A percentile compares a stretch with the other conserved stretches of the same genome.
Conservation (phyloP, 2,113 vertebrate genomes). For the Oenanthe melanoleuca region DNA sequence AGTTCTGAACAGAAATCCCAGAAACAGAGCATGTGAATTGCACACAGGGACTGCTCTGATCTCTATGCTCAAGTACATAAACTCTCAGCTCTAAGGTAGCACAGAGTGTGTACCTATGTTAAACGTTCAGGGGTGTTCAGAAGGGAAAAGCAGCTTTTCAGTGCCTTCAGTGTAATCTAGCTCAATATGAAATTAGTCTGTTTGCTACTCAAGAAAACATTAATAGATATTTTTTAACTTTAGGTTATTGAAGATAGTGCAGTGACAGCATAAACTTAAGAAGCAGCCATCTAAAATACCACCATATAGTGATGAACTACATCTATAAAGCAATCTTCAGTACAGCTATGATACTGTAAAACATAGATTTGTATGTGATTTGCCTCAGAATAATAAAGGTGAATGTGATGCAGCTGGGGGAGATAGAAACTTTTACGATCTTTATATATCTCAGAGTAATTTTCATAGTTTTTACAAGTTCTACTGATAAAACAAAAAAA, state of each 20-base stretch:
- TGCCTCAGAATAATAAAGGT: conserved; percentile 61
- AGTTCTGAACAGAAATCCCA: not conserved
- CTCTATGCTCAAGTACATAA: not conserved
- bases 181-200: not conserved
- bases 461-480: conserved; percentile 55
- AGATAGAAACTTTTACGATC: conserved; percentile 70
- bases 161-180: not conserved
- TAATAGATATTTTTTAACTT: not conserved
- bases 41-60: not conserved
- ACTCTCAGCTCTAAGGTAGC: not conserved
- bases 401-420: conserved; percentile 58
- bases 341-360: conserved; percentile 69
- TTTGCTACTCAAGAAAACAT: not conserved
- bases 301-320: conserved; percentile 73
- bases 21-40: not conserved
- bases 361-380: conserved; percentile 65
- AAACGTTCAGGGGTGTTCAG: not conserved
- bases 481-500: not conserved
- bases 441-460: conserved; percentile 49
- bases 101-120: accelerated
- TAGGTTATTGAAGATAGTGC: conserved; percentile 61
- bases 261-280: conserved; percentile 39
- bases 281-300: conserved; percentile 21
- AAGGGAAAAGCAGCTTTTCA: not conserved
- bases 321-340: conserved; percentile 74